Base-by-base conservation (phyloP, 2,113 vertebrate genomes). In the Boulengeromyrus knoepffleri region DNA sequence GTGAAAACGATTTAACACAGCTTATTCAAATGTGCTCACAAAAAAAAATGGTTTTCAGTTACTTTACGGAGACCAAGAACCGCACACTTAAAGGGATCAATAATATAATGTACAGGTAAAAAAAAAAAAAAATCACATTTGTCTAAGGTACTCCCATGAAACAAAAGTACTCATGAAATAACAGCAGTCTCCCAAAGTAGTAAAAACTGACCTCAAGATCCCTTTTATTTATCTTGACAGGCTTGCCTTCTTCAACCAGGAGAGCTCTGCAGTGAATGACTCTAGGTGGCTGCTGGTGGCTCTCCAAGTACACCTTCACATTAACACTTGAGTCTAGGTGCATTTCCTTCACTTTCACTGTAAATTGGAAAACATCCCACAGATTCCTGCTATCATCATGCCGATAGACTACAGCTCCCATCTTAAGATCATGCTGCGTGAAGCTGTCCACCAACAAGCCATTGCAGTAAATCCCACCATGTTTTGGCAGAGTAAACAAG, bases 171-270 rank as follows among this genome's bases (percentile, higher is more conserved):
- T 24, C 39, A 83, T 85, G 39, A 85, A 85, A 45, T 24, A 85
- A 47, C 42, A 84, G 80, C 42, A 46, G 39, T 85, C 7, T 3
- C 62, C 2, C 45, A 85, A n/a, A 42, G 8, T 85, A 85, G 88
- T 36, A 70, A 85, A 49, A 90, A 93, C 96, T 95, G 92, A 97
- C 97, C 89, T 97, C 95, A 9, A 98, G 94, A 93, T 96, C 96
- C 90, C 93, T 94, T 92, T 93, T 95, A 36, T 94, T 96, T 88
- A 98, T 96, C 93, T 97, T 97, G 80, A 96, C 96, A 89, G 95
- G 94, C 91, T 97, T 97, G 88, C 97, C 97, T 94, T 99, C 97
- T 92, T 99, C 98, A 83, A 97, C 97, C 88, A 97, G 92, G 66
- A 99, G 92, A 53, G 1, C 92, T 88, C 94, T 95, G 90, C 93